These are phyloP conservation scores for Brachypterus glaber DNA, from an alignment of 2,888 invertebrate genomes.

Conservation along the genomic window DNA sequence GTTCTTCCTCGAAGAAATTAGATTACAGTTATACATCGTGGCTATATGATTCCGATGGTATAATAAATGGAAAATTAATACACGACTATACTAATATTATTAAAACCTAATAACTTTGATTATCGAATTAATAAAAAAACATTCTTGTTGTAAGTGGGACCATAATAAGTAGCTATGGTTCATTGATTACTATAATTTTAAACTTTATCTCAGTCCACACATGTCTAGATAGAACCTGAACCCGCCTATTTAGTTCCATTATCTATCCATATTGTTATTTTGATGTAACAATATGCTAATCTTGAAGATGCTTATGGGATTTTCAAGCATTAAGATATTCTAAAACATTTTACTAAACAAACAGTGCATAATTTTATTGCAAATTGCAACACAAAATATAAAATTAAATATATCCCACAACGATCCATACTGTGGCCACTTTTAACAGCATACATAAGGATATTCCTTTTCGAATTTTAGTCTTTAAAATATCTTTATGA, in stretches of 20 bases:
- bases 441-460: too few relatives aligned
- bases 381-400: too few relatives aligned
- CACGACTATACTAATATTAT: constrained; percentile 20
- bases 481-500: too few relatives aligned
- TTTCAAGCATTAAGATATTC: too few relatives aligned
- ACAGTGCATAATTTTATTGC: too few relatives aligned
- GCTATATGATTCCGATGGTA: too few relatives aligned
- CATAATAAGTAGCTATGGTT: constrained; percentile 38
- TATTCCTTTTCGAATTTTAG: too few relatives aligned
- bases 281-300: constrained; percentile 31
- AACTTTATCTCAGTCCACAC: constrained; percentile 35
- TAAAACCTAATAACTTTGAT: constrained; percentile 35
- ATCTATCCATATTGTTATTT: constrained; percentile 33
- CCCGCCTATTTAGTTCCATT: constrained; percentile 34
- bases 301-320: constrained; percentile 21
- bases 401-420: too few relatives aligned
- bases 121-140: constrained; percentile 36
- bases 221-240: constrained; percentile 33
- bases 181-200: constrained; percentile 39
- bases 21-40: too few relatives aligned
- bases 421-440: too few relatives aligned
- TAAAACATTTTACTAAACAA: too few relatives aligned
- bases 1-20: too few relatives aligned
- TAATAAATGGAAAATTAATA: neutral
- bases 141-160: constrained; percentile 32